Evolutionary conservation across 2,113 vertebrate genomes (phyloP).

Genomic region (Epinephelus fuscoguttatus): DNA sequence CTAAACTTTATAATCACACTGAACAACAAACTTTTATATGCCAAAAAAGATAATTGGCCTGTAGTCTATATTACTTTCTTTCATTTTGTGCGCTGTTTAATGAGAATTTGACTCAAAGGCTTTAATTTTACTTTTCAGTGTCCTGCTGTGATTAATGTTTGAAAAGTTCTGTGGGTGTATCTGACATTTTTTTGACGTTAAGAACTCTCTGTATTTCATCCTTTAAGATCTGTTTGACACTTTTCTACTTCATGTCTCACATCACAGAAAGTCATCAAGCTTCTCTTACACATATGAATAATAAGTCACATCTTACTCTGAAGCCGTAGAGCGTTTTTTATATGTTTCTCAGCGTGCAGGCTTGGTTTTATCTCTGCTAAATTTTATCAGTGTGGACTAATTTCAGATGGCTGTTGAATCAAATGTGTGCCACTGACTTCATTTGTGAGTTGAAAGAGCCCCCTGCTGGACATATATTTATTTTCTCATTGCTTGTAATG

Average conservation of each 20-base stretch:
- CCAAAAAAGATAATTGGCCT: conserved; percentile 9
- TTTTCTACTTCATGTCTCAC: conserved; percentile 36
- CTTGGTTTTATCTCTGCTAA: conserved; percentile 52
- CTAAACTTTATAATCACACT: background rate
- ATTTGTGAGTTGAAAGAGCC: conserved; percentile 80
- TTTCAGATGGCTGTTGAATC: conserved; percentile 47
- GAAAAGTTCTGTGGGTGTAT: conserved; percentile 54
- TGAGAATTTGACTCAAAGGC: conserved; percentile 59
- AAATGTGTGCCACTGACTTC: conserved; percentile 37
- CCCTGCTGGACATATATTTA: conserved; percentile 74
- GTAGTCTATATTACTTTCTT: conserved; percentile 28
- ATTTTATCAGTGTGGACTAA: conserved; percentile 37
- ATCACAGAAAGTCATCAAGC: conserved; percentile 25
- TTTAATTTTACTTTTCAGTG: conserved; percentile 56
- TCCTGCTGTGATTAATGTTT: conserved; percentile 67
- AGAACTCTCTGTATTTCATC: conserved; percentile 45
- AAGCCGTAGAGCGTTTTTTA: conserved; percentile 41
- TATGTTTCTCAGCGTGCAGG: conserved; percentile 40
- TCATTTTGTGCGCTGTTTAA: conserved; percentile 40
- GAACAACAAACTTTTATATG: conserved; percentile 6
- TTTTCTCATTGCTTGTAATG: conserved; percentile 22
- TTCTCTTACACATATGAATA: conserved; percentile 55
- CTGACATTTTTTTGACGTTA: conserved; percentile 52
- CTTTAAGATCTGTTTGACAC: conserved; percentile 44
- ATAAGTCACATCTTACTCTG: conserved; percentile 42